Percentiles rank a stretch among this genome's conserved stretches.
Evolutionary conservation across 2,113 vertebrate genomes (phyloP).

Genomic region (Puma concolor): DNA sequence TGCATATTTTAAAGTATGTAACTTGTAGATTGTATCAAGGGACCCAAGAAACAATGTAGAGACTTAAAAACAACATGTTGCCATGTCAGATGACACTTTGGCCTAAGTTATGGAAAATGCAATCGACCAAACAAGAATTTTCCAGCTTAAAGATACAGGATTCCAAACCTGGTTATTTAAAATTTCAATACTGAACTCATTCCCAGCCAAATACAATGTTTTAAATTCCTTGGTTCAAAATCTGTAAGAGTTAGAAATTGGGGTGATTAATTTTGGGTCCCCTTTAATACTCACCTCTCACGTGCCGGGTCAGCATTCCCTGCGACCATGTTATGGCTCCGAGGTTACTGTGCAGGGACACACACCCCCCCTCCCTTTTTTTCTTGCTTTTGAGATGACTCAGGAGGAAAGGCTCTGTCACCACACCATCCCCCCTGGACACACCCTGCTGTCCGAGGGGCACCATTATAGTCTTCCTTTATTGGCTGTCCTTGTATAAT

Average conservation of each 20-base stretch:
- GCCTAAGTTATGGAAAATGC: neutral
- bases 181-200: neutral
- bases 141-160: neutral
- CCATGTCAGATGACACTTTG: neutral
- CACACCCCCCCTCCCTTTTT: neutral
- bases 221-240: neutral
- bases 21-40: neutral
- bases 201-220: neutral
- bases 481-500: conserved; percentile 82
- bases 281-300: neutral
- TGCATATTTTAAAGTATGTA: neutral
- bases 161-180: neutral
- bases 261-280: neutral
- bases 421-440: neutral
- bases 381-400: neutral
- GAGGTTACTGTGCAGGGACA: neutral
- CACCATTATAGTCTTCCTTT: conserved; percentile 78
- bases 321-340: neutral
- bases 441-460: neutral
- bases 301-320: neutral
- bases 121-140: neutral
- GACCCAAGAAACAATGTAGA: neutral
- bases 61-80: neutral
- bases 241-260: conserved; percentile 1
- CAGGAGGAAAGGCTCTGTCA: neutral